Base-by-base conservation (phyloP, 2,888 invertebrate species). In the Drosophila prostipennis region DNA sequence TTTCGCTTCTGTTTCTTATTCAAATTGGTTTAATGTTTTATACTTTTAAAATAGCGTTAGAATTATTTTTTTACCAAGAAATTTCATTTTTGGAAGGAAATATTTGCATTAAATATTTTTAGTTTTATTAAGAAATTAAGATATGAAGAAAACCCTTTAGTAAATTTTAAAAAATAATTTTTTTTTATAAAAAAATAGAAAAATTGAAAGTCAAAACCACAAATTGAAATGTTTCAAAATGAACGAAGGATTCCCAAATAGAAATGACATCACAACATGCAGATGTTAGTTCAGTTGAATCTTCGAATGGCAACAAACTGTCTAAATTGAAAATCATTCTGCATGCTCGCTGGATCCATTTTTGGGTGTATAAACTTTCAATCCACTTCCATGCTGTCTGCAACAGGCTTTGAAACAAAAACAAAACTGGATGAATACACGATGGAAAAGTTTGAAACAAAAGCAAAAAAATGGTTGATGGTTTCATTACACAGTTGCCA, bases 371-470 rank as follows among this genome's bases (percentile, higher is more conserved):
- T 51, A 29, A 40, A 32, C 45, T 36, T 14, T 14, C 46, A 13
- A n/a, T 49, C 26, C 45, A 42, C 40, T 34, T 29, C 39, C 39
- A 29, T 45, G 32, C 45, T 55, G 52, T 36, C 67, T 29, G 65
- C 65, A 64, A 36, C 65, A 49, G 63, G 51, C 65, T 51, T 43
- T 19, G 2, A 13, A 48, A 36, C 42, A 65, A 64, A n/a, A 36
- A 65, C 29, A 49, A 36, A 36, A n/a, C 63, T 63, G 48, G 1
- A 26, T 23, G 34, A 64, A 19, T 45, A 64, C 26, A 42, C 65
- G 43, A 14, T 10, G 29, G 26, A 36, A 64, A 51, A 64, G 65
- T 43, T 64, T 49, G 10, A 65, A 64, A 64, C 63, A 51, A 43
- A 43, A 49, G 29, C 42, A 65, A 64, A 42, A 40, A 48, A 64